phyloP scores from a whole-genome alignment of 2,797 vertebrate genomes.

The Lerista edwardsae region DNA sequence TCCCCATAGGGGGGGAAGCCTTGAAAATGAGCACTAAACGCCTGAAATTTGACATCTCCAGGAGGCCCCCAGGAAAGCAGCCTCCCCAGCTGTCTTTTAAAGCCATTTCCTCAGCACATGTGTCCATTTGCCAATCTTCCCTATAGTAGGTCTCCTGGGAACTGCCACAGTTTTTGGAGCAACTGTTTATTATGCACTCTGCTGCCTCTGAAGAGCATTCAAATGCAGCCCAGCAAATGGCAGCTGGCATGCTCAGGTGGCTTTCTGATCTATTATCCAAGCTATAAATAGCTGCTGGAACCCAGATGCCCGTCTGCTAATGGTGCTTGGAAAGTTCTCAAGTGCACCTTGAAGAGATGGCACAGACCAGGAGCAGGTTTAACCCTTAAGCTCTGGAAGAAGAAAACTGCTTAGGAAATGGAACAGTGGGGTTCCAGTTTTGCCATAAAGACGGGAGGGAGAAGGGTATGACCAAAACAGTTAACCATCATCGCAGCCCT shows the following conservation, averaged over 20 bases:
- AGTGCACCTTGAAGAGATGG: constrained; percentile 33
- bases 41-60: neutral
- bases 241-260: constrained; percentile 33
- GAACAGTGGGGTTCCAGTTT: neutral
- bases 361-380: neutral
- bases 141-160: neutral
- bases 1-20: neutral
- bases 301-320: constrained; percentile 29
- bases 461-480: neutral
- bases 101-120: neutral
- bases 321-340: constrained; percentile 42
- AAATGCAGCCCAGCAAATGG: constrained; percentile 4
- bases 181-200: neutral
- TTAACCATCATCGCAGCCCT: neutral
- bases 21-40: neutral
- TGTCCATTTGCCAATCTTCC: neutral
- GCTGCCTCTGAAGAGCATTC: neutral
- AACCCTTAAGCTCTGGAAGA: constrained; percentile 6
- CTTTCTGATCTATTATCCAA: constrained; percentile 22
- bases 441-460: neutral
- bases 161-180: neutral
- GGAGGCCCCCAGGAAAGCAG: neutral
- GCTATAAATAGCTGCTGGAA: constrained; percentile 36
- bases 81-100: neutral
- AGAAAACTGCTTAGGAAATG: neutral